A percentile compares a stretch with the other conserved stretches of the same genome.
phyloP scores from a whole-genome alignment of 2,113 vertebrate species.

The Oreochromis niloticus region DNA sequence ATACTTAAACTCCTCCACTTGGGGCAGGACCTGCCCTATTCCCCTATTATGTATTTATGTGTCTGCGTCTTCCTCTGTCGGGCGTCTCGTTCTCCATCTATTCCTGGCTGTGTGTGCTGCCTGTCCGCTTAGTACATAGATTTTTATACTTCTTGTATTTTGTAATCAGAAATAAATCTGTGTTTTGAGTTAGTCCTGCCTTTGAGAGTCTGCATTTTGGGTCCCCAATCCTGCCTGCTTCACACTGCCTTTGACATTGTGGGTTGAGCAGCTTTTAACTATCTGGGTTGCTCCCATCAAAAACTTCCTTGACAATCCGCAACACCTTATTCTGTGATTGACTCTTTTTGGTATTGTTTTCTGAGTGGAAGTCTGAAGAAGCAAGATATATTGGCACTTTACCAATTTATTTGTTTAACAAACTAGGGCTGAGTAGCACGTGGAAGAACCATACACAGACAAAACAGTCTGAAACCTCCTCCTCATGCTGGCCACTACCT shows the following conservation, averaged over 20 bases:
- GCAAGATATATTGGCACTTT: no score
- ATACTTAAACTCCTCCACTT: background rate
- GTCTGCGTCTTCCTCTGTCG: background rate
- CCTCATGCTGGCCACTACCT: no score
- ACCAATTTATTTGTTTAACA: no score
- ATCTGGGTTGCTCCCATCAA: background rate
- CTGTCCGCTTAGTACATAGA: background rate
- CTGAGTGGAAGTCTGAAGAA: background rate
- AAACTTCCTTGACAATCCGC: background rate
- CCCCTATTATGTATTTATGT: background rate
- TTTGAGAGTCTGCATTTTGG: background rate
- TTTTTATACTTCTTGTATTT: background rate
- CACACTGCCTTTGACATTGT: background rate
- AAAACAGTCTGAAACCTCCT: no score
- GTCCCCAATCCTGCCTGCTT: fast-evolving
- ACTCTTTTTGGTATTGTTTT: background rate
- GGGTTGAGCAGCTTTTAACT: background rate
- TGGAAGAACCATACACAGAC: no score
- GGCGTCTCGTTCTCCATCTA: background rate
- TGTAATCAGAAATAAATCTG: background rate
- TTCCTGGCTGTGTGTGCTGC: fast-evolving
- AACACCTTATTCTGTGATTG: background rate
- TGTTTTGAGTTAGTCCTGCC: background rate
- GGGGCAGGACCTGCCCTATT: background rate
- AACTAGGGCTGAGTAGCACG: no score